Base-by-base conservation (phyloP, 2,113 vertebrate genomes). In the Zingel zingel region DNA sequence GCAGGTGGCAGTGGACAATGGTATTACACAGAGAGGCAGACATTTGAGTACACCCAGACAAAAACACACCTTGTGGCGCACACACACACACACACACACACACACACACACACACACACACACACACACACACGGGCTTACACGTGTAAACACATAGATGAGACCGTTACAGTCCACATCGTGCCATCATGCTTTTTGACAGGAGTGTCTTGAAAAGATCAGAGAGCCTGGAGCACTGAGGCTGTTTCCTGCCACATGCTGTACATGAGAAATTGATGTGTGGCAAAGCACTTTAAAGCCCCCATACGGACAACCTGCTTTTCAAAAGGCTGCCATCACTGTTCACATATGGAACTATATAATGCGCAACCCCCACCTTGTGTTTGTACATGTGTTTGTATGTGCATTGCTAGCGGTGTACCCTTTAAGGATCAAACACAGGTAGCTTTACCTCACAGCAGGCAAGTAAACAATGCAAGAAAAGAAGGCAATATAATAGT, bases 1-100 rank as follows among this genome's bases (percentile, higher is more conserved):
- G 90, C 89, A 92, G 93, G 91, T 92, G 90, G 89, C 88, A 80
- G 74, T 16, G 82, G 88, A 89, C 85, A 91, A 88, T 89, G 80
- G 81, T 71, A 57, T 84, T 85, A 88, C 79, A 86, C 59, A 66
- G 53, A 79, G 48, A 85, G 72, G 45, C 59, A 76, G 71, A 68
- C 68, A 72, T 62, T 79, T 30, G 63, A 65, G 56, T 39, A n/a
- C 54, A 58, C 23, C 16, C 53, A 72, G 25, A 75, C 9, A 74
- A 3, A 73, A 19, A 59, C 19, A 23, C 65, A 65, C 63, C 77
- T 51, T 0, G 13, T 43, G 56, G 19, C 56, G 48, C 48, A 3
- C 51, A 15, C 61, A 4, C 1, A 39, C 36, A 63, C 48, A 10
- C 50, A n/a, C 61, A n/a, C 59, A 43, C 62, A 25, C 63, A 59